Percentiles rank a stretch among this genome's conserved stretches.
Evolutionary conservation across 2,797 vertebrate genomes (phyloP).

Genomic region (Lagocephalus sceleratus): DNA sequence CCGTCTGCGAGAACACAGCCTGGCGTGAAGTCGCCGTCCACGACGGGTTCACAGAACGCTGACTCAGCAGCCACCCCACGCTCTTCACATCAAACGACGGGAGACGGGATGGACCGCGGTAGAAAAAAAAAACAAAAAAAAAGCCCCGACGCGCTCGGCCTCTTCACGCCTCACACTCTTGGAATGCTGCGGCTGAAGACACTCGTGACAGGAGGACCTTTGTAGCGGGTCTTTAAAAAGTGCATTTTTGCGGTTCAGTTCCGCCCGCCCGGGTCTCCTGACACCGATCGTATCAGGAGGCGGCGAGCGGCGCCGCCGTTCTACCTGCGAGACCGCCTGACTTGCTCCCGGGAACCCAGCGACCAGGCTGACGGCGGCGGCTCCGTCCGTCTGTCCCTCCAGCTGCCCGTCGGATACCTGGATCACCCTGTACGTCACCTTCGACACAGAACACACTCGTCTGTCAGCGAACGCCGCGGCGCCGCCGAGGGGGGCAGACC

Average conservation of each 20-base stretch:
- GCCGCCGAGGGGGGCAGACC: neutral
- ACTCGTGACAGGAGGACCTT: no score
- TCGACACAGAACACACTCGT: constrained; percentile 10
- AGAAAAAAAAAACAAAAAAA: no score
- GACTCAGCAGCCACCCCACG: no score
- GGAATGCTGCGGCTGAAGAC: no score
- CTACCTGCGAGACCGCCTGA: constrained; percentile 80
- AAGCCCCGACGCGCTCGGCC: no score
- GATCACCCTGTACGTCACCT: constrained; percentile 96
- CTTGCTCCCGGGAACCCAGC: constrained; percentile 84
- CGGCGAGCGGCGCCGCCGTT: neutral
- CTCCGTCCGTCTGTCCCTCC: constrained; percentile 86
- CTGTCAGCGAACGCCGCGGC: neutral
- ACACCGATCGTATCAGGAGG: no score
- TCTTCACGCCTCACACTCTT: no score
- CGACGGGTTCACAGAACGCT: neutral
- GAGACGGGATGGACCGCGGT: no score
- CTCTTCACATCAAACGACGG: no score
- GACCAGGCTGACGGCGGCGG: constrained; percentile 88
- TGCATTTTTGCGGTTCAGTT: no score
- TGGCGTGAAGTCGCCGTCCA: constrained; percentile 30
- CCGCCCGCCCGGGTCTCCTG: no score
- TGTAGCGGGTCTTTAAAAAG: no score
- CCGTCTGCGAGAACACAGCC: constrained; percentile 79
- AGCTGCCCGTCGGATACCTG: constrained; percentile 92